These are phyloP conservation scores for Delia radicum DNA, from an alignment of 1,140 invertebrate genomes.

Conservation along the genomic window DNA sequence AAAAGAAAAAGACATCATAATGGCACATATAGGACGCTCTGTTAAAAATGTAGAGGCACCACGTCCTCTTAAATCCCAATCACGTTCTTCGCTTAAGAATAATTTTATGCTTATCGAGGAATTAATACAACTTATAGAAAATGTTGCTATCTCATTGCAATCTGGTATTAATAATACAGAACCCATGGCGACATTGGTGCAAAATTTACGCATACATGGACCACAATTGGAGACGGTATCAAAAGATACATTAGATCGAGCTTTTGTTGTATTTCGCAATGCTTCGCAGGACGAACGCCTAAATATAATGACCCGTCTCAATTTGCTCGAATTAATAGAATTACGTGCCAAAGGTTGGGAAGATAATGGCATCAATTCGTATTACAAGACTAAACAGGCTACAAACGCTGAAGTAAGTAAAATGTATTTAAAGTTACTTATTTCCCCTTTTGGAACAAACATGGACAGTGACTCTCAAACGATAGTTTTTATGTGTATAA, in stretches of 20 bases:
- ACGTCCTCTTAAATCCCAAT: slow-evolving; percentile 67
- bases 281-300: slow-evolving; percentile 80
- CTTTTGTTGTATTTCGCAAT: slow-evolving; percentile 81
- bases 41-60: slow-evolving; percentile 74
- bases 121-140: slow-evolving; percentile 69
- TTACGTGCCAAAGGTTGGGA: slow-evolving; percentile 84
- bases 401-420: slow-evolving; percentile 68
- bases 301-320: slow-evolving; percentile 76
- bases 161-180: slow-evolving; percentile 58
- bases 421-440: not conserved
- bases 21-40: slow-evolving; percentile 56
- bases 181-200: slow-evolving; percentile 50
- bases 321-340: slow-evolving; percentile 86
- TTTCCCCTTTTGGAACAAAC: too few species aligned
- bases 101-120: slow-evolving; percentile 62
- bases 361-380: slow-evolving; percentile 76
- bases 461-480: too few species aligned
- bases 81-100: slow-evolving; percentile 49
- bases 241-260: slow-evolving; percentile 68
- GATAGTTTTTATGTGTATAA: too few species aligned
- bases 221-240: slow-evolving; percentile 72
- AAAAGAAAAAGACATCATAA: slow-evolving; percentile 33
- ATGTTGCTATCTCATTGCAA: slow-evolving; percentile 67
- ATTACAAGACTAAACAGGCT: slow-evolving; percentile 75
- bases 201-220: slow-evolving; percentile 71